These are phyloP conservation scores for Vimba vimba DNA, from an alignment of 2,113 vertebrate genomes.

Conservation along the genomic window DNA sequence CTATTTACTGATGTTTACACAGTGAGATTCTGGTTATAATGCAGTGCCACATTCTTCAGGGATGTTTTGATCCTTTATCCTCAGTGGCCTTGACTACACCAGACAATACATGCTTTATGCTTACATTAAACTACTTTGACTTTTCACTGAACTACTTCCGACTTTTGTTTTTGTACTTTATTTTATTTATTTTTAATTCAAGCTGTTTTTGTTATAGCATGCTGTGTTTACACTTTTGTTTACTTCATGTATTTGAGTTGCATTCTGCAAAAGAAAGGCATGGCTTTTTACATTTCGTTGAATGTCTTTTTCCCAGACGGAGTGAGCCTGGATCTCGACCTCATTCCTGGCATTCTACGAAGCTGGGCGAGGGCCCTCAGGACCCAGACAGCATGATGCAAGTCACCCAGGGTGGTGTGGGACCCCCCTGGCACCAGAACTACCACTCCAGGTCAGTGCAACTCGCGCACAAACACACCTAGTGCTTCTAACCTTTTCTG, in stretches of 20 bases:
- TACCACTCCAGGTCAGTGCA: conserved; percentile 88
- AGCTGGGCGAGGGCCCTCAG: conserved; percentile 77
- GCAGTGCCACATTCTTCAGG: not conserved
- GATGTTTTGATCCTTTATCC: conserved; percentile 4
- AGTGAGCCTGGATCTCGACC: conserved; percentile 82
- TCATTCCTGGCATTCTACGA: conserved; percentile 94
- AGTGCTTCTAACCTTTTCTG: not conserved
- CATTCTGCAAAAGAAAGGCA: not conserved
- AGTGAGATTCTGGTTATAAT: not conserved
- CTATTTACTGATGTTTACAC: not conserved
- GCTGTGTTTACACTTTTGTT: not conserved
- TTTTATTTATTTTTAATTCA: not conserved
- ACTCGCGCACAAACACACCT: not conserved
- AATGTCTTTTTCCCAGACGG: conserved; percentile 70
- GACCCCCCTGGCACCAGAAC: conserved; percentile 86
- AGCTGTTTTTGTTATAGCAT: not conserved
- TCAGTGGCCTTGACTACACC: not conserved
- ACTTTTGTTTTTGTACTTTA: not conserved
- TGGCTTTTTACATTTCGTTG: not conserved
- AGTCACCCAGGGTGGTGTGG: conserved; percentile 85
- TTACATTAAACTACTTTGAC: not conserved
- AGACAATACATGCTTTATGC: not conserved
- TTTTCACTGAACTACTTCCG: not conserved
- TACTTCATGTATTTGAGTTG: not conserved
- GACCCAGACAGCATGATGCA: conserved; percentile 87